phyloP scores from a whole-genome alignment of 2,888 invertebrate species.

The Laspeyria flexula region DNA sequence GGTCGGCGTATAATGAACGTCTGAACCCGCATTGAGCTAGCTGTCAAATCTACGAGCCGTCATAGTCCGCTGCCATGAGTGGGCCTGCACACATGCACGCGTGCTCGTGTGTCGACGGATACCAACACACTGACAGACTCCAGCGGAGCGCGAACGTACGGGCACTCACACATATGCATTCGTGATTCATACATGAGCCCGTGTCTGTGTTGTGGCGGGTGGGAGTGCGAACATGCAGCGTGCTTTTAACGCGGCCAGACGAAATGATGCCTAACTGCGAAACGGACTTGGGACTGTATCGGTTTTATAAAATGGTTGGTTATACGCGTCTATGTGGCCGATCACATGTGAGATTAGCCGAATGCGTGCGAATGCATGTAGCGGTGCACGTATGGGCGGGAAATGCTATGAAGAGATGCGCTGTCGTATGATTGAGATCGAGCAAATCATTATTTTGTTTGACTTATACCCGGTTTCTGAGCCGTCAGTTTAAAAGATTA shows the following conservation, averaged over 20 bases:
- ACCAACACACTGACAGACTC: conserved; percentile 83
- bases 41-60: conserved; percentile 87
- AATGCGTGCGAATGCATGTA: conserved; percentile 84
- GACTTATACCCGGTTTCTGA: conserved; percentile 27
- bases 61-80: conserved; percentile 86
- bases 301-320: conserved; percentile 81
- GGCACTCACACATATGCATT: conserved; percentile 68
- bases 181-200: conserved; percentile 77
- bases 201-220: conserved; percentile 79
- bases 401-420: conserved; percentile 67
- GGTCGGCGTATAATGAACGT: conserved; percentile 83
- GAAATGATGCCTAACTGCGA: conserved; percentile 82
- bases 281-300: conserved; percentile 72
- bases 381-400: conserved; percentile 75
- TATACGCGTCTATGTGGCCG: conserved; percentile 77
- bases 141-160: conserved; percentile 78
- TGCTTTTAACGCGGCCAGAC: conserved; percentile 83
- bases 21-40: conserved; percentile 86
- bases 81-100: conserved; percentile 76
- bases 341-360: conserved; percentile 82
- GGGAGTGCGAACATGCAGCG: conserved; percentile 86
- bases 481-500: too few species aligned
- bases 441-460: conserved; percentile 57
- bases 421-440: conserved; percentile 60
- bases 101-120: conserved; percentile 73